Evolutionary conservation across 2,888 invertebrate species (phyloP).

Genomic region (Lomographa bimaculata): DNA sequence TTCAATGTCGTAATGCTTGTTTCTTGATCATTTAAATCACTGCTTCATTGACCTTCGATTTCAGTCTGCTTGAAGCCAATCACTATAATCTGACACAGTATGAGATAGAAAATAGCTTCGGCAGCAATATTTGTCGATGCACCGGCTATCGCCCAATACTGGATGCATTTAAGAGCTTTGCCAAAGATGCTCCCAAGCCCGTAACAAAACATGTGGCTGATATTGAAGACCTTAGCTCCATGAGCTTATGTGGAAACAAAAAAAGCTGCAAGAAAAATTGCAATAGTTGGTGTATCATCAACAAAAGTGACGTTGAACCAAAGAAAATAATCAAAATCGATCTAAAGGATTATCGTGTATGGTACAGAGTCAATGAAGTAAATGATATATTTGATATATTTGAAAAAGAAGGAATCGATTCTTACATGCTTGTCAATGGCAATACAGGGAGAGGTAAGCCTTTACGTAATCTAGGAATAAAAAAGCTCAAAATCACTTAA

Average conservation of each 20-base stretch:
- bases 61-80: slow-evolving; percentile 35
- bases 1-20: too few relatives aligned
- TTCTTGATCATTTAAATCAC: too few relatives aligned
- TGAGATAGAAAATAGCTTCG: slow-evolving; percentile 89
- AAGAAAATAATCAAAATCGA: slow-evolving; percentile 43
- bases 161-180: slow-evolving; percentile 90
- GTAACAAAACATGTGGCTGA: slow-evolving; percentile 66
- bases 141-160: slow-evolving; percentile 91
- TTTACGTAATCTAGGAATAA: too few relatives aligned
- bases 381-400: slow-evolving; percentile 77
- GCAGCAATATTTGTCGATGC: slow-evolving; percentile 91
- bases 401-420: slow-evolving; percentile 55
- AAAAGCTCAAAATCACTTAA: too few relatives aligned
- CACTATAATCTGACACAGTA: slow-evolving; percentile 36
- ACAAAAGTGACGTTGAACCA: slow-evolving; percentile 40
- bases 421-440: slow-evolving; percentile 86
- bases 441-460: slow-evolving; percentile 87
- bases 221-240: slow-evolving; percentile 63
- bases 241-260: slow-evolving; percentile 43
- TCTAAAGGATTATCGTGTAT: slow-evolving; percentile 64
- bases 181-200: slow-evolving; percentile 79
- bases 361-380: slow-evolving; percentile 79
- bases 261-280: slow-evolving; percentile 57
- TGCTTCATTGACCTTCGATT: slow-evolving; percentile 6
- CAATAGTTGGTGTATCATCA: slow-evolving; percentile 54